Conservation (phyloP, 2,797 vertebrate species). For the Gymnopithys bicolor region DNA sequence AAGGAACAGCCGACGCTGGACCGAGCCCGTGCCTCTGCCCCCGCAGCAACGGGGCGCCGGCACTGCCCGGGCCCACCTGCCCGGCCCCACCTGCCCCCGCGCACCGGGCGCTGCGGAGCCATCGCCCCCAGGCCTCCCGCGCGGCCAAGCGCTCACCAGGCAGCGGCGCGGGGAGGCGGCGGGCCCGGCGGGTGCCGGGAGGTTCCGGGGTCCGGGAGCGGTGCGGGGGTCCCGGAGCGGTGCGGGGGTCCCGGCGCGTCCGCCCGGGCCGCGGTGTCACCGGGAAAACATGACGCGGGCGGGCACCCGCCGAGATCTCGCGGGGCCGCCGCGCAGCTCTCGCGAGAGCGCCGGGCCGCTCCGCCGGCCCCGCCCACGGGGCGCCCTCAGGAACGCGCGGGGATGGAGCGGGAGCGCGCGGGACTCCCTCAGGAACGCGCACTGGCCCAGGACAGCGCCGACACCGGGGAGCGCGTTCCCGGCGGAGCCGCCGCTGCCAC, state of each 20-base stretch:
- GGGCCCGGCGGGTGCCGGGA: not conserved
- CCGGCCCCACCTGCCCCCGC: not conserved
- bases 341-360: slow-evolving; percentile 6
- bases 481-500: no score
- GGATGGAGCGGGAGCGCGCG: no score
- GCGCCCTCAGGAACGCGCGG: no score
- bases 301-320: not conserved
- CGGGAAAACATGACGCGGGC: slow-evolving; percentile 70
- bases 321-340: not conserved
- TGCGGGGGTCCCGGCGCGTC: slow-evolving; percentile 13
- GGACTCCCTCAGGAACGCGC: no score
- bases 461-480: no score
- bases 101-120: no score
- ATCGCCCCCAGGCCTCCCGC: not conserved
- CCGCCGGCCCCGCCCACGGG: not conserved
- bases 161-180: not conserved
- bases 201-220: not conserved
- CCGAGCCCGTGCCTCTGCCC: not conserved
- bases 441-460: no score
- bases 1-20: no score
- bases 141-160: not conserved
- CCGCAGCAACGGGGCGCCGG: not conserved
- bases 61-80: not conserved
- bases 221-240: not conserved
- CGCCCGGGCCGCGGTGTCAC: slow-evolving; percentile 65